phyloP scores from a whole-genome alignment of 2,888 invertebrate species.

The Hedya salicella region DNA sequence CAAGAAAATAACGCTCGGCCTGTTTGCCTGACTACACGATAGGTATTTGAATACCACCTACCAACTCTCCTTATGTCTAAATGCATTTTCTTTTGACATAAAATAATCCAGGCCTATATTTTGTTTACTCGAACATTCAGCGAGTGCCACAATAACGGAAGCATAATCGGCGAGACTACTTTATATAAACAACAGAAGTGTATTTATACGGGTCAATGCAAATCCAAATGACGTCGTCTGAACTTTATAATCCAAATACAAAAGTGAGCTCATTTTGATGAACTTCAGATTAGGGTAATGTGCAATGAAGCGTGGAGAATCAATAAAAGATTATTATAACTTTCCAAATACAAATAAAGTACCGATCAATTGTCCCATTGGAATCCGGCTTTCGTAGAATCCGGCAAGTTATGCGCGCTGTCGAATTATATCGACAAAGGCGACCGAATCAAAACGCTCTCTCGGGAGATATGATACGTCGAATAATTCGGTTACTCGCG shows the following conservation, averaged over 20 bases:
- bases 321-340: conserved; percentile 56
- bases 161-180: conserved; percentile 22
- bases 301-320: conserved; percentile 49
- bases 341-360: conserved; percentile 52
- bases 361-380: conserved; percentile 53
- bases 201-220: conserved; percentile 17
- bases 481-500: conserved; percentile 59
- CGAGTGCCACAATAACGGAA: conserved; percentile 32
- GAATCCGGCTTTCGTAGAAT: conserved; percentile 51
- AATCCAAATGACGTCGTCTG: conserved; percentile 8
- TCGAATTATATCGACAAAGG: conserved; percentile 55
- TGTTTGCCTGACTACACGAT: conserved; percentile 66
- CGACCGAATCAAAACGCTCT: conserved; percentile 50
- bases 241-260: conserved; percentile 21
- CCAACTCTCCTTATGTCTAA: too few species aligned
- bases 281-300: conserved; percentile 40
- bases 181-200: conserved; percentile 19
- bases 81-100: conserved; percentile 39
- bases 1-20: conserved; percentile 67
- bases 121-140: conserved; percentile 28
- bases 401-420: conserved; percentile 47
- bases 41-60: neutral
- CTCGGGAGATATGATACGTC: conserved; percentile 55
- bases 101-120: conserved; percentile 12
- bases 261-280: conserved; percentile 22